Percentiles rank a stretch among this genome's conserved stretches.
These are phyloP conservation scores for Ennomos quercinarius DNA, from an alignment of 2,888 invertebrate species.

Conservation along the genomic window DNA sequence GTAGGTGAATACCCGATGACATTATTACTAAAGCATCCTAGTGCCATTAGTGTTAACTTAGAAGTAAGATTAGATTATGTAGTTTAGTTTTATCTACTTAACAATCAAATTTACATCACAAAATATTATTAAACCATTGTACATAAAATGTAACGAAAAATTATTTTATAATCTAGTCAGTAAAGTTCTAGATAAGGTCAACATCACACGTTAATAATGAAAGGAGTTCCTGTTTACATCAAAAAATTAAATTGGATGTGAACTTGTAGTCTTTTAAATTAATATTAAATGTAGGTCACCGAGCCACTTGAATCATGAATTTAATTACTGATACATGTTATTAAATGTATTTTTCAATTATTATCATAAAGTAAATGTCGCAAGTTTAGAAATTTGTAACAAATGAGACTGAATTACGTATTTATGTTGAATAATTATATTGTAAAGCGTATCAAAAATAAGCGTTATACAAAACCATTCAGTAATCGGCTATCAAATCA, in stretches of 20 bases:
- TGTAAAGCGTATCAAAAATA: constrained; percentile 19
- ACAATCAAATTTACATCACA: constrained; percentile 38
- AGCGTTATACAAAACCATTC: constrained; percentile 7
- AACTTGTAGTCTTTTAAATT: constrained; percentile 54
- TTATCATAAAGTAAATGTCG: constrained; percentile 40
- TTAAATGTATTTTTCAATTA: constrained; percentile 29
- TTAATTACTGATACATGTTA: constrained; percentile 32
- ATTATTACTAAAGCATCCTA: constrained; percentile 43
- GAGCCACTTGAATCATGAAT: constrained; percentile 32
- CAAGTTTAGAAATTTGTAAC: constrained; percentile 57
- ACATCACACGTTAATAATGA: constrained; percentile 16
- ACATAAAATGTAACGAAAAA: constrained; percentile 33
- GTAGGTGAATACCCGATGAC: constrained; percentile 34
- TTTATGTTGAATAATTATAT: constrained; percentile 64
- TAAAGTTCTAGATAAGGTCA: constrained; percentile 44
- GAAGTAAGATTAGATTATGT: constrained; percentile 35
- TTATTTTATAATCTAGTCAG: constrained; percentile 59
- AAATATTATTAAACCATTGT: constrained; percentile 21
- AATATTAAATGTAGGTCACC: constrained; percentile 52
- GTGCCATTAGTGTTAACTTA: constrained; percentile 67
- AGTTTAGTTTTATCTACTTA: constrained; percentile 24
- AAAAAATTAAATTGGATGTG: constrained; percentile 26
- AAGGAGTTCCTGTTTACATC: constrained; percentile 5
- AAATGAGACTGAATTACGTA: constrained; percentile 76
- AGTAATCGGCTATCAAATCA: neutral